Evolutionary conservation across 1,140 invertebrate genomes (phyloP).

Genomic region (Orussus abietinus): DNA sequence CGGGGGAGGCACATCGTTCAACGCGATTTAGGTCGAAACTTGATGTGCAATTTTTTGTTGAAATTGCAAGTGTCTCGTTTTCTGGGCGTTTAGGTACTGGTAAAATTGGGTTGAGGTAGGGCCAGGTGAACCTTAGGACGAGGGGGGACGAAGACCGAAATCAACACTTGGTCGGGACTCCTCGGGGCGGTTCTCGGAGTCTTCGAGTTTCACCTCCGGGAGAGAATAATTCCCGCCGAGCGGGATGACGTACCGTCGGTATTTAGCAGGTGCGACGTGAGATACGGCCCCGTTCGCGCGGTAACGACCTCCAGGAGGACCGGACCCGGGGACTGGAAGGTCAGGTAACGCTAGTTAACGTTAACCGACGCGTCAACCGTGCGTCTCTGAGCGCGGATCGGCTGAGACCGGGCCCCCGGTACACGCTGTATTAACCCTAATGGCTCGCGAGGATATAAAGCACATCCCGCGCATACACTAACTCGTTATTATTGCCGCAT

Average conservation of each 20-base stretch:
- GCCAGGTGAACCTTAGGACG: no score
- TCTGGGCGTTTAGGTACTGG: no score
- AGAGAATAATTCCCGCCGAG: slow-evolving; percentile 17
- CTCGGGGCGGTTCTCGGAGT: no score
- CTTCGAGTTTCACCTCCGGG: no score
- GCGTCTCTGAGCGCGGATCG: slow-evolving; percentile 12
- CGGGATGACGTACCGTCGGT: slow-evolving; percentile 24
- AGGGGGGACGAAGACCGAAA: no score
- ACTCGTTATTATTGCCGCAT: slow-evolving; percentile 54
- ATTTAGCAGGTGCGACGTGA: slow-evolving; percentile 30
- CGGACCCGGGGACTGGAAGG: not conserved
- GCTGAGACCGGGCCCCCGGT: slow-evolving; percentile 21
- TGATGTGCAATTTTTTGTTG: no score
- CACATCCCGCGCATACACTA: slow-evolving; percentile 52
- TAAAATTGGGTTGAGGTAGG: no score
- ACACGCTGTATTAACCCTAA: slow-evolving; percentile 51
- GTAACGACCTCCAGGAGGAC: not conserved
- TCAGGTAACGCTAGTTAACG: slow-evolving; percentile 8
- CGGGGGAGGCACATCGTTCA: no score
- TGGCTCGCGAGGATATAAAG: slow-evolving; percentile 52
- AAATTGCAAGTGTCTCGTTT: no score
- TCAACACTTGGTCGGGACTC: no score
- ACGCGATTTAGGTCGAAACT: no score
- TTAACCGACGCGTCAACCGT: slow-evolving; percentile 14
- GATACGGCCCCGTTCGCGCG: slow-evolving; percentile 25